Evolutionary conservation across 2,113 vertebrate species (phyloP).

Genomic region (Ammodytes dubius): DNA sequence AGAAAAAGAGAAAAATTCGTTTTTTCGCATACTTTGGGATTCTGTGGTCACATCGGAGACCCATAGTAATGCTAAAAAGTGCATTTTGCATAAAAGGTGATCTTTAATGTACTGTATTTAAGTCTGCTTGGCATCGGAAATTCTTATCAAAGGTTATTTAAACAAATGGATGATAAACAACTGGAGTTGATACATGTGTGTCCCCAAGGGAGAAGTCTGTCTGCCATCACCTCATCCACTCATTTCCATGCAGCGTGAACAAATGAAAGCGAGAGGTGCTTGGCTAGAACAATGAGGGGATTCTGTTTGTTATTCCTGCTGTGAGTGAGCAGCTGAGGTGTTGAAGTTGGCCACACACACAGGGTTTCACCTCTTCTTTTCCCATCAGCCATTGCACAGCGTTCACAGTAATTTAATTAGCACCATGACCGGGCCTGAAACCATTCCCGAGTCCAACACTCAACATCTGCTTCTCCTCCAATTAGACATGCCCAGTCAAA

Average conservation of each 20-base stretch:
- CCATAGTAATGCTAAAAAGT: too few relatives aligned
- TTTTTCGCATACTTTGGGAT: too few relatives aligned
- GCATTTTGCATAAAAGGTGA: too few relatives aligned
- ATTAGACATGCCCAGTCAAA: not conserved
- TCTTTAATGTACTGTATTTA: too few relatives aligned
- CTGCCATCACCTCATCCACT: not conserved
- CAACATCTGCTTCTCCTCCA: not conserved
- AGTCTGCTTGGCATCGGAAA: too few relatives aligned
- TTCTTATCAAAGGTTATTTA: not conserved
- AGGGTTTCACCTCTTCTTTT: slow-evolving; percentile 4
- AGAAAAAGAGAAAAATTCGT: too few relatives aligned
- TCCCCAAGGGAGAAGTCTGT: too few relatives aligned
- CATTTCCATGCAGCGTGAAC: not conserved
- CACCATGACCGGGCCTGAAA: slow-evolving; percentile 3
- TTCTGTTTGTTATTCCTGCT: slow-evolving; percentile 12
- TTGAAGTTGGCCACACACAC: slow-evolving; percentile 31
- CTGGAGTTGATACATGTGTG: not conserved
- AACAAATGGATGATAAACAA: not conserved
- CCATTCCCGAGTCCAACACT: not conserved
- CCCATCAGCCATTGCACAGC: slow-evolving; percentile 3
- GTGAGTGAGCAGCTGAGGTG: slow-evolving; percentile 17
- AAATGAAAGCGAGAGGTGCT: not conserved
- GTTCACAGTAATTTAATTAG: slow-evolving; percentile 1
- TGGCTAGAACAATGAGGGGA: not conserved
- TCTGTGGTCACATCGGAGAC: too few relatives aligned